Conservation (phyloP, 2,797 vertebrate genomes). For the Tadarida brasiliensis region DNA sequence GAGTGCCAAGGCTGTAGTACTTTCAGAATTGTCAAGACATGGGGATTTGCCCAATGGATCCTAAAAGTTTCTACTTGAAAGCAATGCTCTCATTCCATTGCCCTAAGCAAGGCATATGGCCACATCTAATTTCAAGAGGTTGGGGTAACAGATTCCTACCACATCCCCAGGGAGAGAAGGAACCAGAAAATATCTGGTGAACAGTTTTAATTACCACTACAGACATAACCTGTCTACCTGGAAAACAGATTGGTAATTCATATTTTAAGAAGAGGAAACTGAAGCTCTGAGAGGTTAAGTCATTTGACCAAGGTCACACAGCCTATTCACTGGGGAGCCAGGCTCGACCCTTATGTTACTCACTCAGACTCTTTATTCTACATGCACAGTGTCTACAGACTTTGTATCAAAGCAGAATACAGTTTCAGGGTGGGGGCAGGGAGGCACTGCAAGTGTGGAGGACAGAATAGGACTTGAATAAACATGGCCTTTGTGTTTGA, state of each 20-base stretch:
- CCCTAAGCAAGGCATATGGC: not conserved
- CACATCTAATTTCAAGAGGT: not conserved
- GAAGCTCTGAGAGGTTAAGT: not conserved
- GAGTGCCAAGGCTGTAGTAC: not conserved
- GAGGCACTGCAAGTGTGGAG: not conserved
- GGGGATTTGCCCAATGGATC: not conserved
- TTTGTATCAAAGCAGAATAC: not conserved
- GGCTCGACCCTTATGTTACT: not conserved
- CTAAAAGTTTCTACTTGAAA: not conserved
- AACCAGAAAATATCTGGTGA: not conserved
- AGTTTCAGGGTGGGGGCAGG: not conserved
- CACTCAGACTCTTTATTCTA: not conserved
- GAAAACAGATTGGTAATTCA: not conserved
- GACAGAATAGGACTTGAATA: not conserved
- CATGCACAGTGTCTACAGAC: not conserved
- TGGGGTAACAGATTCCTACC: not conserved
- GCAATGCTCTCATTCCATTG: not conserved
- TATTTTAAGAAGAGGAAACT: constrained; percentile 9
- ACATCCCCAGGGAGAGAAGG: not conserved
- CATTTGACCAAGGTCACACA: not conserved
- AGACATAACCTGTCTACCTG: not conserved
- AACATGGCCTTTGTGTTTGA: not conserved
- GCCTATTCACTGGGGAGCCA: not conserved
- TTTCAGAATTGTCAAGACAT: not conserved
- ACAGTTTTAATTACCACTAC: not conserved